These are phyloP conservation scores for Ornithorhynchus anatinus DNA, from an alignment of 2,113 vertebrate species.

Conservation along the genomic window DNA sequence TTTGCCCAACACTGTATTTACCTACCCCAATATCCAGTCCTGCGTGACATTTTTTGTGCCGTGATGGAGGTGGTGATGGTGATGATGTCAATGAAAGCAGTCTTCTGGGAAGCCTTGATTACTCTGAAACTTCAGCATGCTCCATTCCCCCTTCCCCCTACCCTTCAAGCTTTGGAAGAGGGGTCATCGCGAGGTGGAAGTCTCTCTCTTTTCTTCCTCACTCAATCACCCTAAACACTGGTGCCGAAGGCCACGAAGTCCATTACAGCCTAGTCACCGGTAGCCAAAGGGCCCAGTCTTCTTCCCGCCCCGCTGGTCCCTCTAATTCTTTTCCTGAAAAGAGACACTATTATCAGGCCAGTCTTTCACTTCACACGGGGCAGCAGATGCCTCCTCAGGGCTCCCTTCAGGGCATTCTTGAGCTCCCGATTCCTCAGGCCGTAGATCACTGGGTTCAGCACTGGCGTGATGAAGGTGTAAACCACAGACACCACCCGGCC, in stretches of 20 bases:
- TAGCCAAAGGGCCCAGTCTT: not conserved
- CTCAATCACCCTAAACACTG: not conserved
- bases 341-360: not conserved
- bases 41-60: too few relatives aligned
- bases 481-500: conserved; percentile 12
- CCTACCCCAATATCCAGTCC: too few relatives aligned
- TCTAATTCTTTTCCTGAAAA: not conserved
- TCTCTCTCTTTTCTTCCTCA: not conserved
- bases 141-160: not conserved
- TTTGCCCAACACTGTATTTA: too few relatives aligned
- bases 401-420: conserved; percentile 10
- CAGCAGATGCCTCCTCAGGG: not conserved
- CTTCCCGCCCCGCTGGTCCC: not conserved
- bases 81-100: too few relatives aligned
- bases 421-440: conserved; percentile 48
- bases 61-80: too few relatives aligned
- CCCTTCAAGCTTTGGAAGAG: too few relatives aligned
- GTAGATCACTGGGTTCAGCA: conserved; percentile 51
- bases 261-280: too few relatives aligned
- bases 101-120: too few relatives aligned
- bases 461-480: conserved; percentile 23
- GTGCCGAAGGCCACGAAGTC: too few relatives aligned
- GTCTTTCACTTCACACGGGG: not conserved
- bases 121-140: not conserved
- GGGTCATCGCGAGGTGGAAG: too few relatives aligned